Evolutionary conservation across 2,888 invertebrate genomes (phyloP), one percentile per base, ranked within the genome.

Genomic region (Tachystola acroxantha): DNA sequence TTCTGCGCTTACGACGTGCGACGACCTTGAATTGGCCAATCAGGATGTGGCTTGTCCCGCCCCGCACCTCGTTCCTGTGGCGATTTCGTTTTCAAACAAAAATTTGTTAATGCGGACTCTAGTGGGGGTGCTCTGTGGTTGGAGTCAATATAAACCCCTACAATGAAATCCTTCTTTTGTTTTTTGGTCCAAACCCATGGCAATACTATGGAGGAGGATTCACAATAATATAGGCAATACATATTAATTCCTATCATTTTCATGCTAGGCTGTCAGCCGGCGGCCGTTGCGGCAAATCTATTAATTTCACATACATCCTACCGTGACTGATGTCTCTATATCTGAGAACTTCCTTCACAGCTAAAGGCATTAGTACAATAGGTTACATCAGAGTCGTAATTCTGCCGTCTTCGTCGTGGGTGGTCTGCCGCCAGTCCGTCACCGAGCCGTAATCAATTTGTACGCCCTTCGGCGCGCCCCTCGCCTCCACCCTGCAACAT

Each of bases 401-500:
- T 51, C 51, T 49, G 46, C 40, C 37, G 38, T 41, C 78, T 16
- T n/a, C 24, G 40, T 55, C 66, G 73, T 82, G 86, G 84, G 86
- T 84, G 85, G 85, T 55, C 78, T 48, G 47, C 60, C 68, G 77
- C 69, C 76, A 67, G 70, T 49, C 64, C 57, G 64, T 76, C 79
- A 71, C 70, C 67, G 69, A 59, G 58, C 57, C 54, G 72, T 78
- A 82, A 84, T 84, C 84, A 80, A 84, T 85, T 85, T 82, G 76
- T 81, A 79, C 75, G 82, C 78, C 73, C 75, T 72, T 76, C 76
- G 63, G 49, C 45, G 50, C 56, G 60, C 53, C 52, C 61, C 54
- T 52, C 53, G 48, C 57, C 59, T n/a, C 52, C 60, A 51, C 51
- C 58, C 64, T 52, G 50, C 45, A 44, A 58, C 51, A 51, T 64